phyloP scores from a whole-genome alignment of 2,113 vertebrate genomes.

The Gorilla gorilla region DNA sequence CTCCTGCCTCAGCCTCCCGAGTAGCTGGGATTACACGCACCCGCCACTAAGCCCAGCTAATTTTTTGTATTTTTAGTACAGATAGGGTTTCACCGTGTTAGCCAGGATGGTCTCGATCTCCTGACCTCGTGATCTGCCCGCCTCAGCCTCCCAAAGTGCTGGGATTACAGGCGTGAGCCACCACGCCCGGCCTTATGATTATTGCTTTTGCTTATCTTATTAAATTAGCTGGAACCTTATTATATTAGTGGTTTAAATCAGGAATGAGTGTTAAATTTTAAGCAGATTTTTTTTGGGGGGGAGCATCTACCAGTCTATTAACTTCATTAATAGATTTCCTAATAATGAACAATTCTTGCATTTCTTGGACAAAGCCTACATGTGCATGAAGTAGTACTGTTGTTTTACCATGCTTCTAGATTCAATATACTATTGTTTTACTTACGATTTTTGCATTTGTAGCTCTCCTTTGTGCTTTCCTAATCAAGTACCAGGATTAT shows the following conservation, averaged over 20 bases:
- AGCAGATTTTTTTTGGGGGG: not conserved
- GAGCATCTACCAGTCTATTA: not conserved
- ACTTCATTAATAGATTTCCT: not conserved
- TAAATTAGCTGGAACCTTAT: not conserved
- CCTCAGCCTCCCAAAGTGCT: no score
- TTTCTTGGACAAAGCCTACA: not conserved
- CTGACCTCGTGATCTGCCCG: no score
- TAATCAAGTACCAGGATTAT: not conserved
- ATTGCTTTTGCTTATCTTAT: not conserved
- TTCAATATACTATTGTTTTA: conserved; percentile 1
- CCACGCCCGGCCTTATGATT: not conserved
- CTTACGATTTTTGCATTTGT: not conserved
- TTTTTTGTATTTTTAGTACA: no score
- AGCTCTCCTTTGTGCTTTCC: not conserved
- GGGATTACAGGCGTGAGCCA: no score
- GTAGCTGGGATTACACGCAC: no score
- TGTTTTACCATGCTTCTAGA: not conserved
- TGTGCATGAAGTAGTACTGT: not conserved
- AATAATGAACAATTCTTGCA: not conserved
- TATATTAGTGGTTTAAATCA: not conserved
- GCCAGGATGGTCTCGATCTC: no score
- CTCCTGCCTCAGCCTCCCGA: no score
- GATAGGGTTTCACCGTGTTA: no score
- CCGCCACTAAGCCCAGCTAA: no score
- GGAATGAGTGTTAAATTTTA: not conserved